Base-by-base conservation (phyloP, 2,888 invertebrate species). In the Mystacides longicornis region DNA sequence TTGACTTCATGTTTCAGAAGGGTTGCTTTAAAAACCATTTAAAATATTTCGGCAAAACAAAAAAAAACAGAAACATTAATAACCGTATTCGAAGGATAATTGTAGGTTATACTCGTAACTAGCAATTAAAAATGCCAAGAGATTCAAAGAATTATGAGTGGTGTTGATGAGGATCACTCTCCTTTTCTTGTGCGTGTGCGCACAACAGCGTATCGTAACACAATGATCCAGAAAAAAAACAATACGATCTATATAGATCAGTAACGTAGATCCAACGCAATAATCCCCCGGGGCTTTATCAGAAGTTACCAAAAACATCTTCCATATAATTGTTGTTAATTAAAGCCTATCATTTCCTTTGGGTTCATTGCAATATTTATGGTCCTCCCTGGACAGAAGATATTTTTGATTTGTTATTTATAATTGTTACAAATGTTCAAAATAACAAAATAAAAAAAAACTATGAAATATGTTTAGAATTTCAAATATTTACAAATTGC, bases 261-360 rank as follows among this genome's bases (percentile, higher is more conserved):
- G 23, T 43, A 48, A 23, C n/a, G 23, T 48, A 23, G 22, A 48
- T 46, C 49, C 23, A 47, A 16, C 45, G 45, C 52, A 45, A 54
- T 57, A 57, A 57, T 55, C 52, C n/a, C 60, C 60, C 37, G 47
- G 18, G 56, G 60, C 56, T 7, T 19, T 54, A 55, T 59, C 60
- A 57, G 60, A 51, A 60, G 60, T 60, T 59, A 55, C 33, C 55
- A 53, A 54, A 59, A 55, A 33, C 55, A 57, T 60, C 60, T 55
- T 23, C 60, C 53, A 52, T 54, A 51, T 60, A 60, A 60, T 54
- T 46, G 51, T 43, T 37, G 51, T 47, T 51, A 60, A 60, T 60
- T 58, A 52, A 22, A 37, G 42, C 51, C 31, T 23, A 45, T 14
- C 27, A 27, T 18, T 19, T 49, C 27, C 48, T 43, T 23, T 7